Percentiles rank a stretch among this genome's conserved stretches.
phyloP scores from a whole-genome alignment of 64 coral and sea anemone species.

The Montipora capricornis region DNA sequence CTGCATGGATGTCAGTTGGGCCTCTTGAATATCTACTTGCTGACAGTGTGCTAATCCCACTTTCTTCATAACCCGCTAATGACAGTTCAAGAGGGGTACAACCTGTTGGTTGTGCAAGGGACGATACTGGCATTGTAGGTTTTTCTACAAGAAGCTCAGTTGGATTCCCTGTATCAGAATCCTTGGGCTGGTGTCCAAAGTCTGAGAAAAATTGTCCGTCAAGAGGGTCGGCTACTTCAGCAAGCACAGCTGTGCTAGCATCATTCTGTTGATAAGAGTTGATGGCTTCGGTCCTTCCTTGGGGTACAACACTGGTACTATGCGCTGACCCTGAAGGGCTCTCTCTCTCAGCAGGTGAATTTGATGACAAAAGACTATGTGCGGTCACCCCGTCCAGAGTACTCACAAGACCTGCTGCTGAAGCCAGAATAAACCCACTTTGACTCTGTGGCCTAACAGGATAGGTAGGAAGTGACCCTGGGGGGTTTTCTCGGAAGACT shows the following conservation, averaged over 20 bases:
- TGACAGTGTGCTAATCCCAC: background rate
- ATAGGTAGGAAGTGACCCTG: background rate
- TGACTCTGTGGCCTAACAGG: constrained; percentile 11
- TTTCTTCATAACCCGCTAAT: background rate
- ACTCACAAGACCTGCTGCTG: background rate
- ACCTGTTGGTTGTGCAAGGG: background rate
- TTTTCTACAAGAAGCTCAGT: constrained; percentile 20
- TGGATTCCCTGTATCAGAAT: background rate
- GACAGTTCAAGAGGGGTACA: background rate
- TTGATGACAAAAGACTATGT: background rate
- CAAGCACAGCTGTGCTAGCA: constrained; percentile 44
- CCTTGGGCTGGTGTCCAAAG: background rate
- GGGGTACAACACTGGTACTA: background rate
- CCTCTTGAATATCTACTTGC: background rate
- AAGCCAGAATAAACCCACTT: background rate
- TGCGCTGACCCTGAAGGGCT: constrained; percentile 12
- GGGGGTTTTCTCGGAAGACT: background rate
- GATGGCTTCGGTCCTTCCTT: background rate
- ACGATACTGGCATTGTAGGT: background rate
- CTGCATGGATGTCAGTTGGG: background rate
- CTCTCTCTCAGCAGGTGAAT: background rate
- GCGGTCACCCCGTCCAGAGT: background rate
- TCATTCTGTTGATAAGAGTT: background rate
- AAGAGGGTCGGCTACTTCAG: background rate
- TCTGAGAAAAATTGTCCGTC: background rate